These are phyloP conservation scores for Epizoanthus stellaris DNA, from an alignment of 92 coral and sea anemone species.

Conservation along the genomic window DNA sequence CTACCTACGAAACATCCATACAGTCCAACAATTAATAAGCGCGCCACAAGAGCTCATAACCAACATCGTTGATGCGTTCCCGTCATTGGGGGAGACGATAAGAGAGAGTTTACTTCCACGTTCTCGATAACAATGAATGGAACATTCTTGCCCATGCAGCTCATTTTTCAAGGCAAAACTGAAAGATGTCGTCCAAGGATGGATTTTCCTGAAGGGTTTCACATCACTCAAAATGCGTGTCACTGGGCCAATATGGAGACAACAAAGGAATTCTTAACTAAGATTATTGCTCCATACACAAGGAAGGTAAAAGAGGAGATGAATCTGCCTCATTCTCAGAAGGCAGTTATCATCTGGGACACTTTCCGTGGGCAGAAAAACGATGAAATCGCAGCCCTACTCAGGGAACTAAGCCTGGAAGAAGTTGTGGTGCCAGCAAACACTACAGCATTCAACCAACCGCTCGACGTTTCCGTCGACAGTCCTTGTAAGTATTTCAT, in stretches of 20 bases:
- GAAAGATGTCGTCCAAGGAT: conserved; percentile 25
- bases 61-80: conserved; percentile 23
- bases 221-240: conserved; percentile 16
- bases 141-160: conserved; percentile 28
- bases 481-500: background rate
- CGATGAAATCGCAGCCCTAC: conserved; percentile 39
- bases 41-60: conserved; percentile 21
- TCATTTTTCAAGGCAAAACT: conserved; percentile 9
- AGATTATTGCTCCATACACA: conserved; percentile 37
- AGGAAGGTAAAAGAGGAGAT: conserved; percentile 31
- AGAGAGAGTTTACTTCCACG: conserved; percentile 41
- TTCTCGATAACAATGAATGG: conserved; percentile 44
- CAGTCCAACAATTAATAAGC: conserved; percentile 35
- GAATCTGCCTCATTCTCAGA: conserved; percentile 47
- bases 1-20: conserved; percentile 36
- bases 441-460: conserved; percentile 41
- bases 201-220: conserved; percentile 43
- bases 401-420: conserved; percentile 22
- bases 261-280: conserved; percentile 36
- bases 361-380: conserved; percentile 45
- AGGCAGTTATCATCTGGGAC: conserved; percentile 35
- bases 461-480: conserved; percentile 36
- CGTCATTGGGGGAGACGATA: conserved; percentile 29
- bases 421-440: conserved; percentile 43
- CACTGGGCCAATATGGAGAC: conserved; percentile 46